Evolutionary conservation across 1,140 invertebrate genomes (phyloP).

Genomic region (Euura saliciscinereae): DNA sequence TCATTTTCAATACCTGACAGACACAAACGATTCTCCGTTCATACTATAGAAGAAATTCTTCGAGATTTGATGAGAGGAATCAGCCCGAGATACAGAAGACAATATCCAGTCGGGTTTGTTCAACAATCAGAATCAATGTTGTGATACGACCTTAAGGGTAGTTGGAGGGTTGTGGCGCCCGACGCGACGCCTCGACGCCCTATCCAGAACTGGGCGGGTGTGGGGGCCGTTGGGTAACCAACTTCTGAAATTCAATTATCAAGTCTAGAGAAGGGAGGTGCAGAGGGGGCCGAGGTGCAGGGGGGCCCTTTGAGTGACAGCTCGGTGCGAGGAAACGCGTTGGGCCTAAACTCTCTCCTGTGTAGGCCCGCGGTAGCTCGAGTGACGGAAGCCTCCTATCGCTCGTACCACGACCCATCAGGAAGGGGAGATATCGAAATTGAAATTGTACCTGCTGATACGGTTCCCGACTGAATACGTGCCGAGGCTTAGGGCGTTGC

Average conservation of each 20-base stretch:
- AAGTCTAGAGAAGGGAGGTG: neutral
- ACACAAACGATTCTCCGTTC: too few relatives aligned
- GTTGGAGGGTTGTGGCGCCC: neutral
- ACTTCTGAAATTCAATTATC: constrained; percentile 7
- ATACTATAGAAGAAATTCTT: too few relatives aligned
- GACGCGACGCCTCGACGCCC: neutral
- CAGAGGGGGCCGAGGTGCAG: neutral
- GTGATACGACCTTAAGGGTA: neutral
- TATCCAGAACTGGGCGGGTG: neutral
- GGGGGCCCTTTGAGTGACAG: neutral
- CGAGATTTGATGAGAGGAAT: too few relatives aligned
- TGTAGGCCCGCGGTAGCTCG: neutral
- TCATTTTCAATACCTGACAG: neutral
- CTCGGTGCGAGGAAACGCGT: constrained; percentile 1
- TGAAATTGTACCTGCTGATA: constrained; percentile 7
- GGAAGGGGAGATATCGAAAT: constrained; percentile 5
- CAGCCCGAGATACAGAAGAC: neutral
- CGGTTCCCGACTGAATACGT: neutral
- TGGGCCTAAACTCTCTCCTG: neutral
- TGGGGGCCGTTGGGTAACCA: neutral
- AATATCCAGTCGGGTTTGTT: neutral
- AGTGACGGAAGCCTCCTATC: constrained; percentile 3
- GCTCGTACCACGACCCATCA: neutral
- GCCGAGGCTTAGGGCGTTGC: neutral
- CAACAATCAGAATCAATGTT: neutral